phyloP scores from a whole-genome alignment of 2,888 invertebrate species.

The Pandemis heparana region DNA sequence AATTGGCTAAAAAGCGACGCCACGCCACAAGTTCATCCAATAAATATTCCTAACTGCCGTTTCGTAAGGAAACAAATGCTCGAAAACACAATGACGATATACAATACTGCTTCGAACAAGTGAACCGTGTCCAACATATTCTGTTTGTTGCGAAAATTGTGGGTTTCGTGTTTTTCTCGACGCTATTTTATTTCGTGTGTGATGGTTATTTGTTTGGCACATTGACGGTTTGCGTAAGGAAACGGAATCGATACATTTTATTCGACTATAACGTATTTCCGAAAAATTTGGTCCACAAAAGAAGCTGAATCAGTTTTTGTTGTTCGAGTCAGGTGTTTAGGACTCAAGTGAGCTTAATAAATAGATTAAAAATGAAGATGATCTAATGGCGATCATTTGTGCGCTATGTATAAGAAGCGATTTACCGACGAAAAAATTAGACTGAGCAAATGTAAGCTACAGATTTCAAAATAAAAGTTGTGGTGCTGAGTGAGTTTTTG shows the following conservation, averaged over 20 bases:
- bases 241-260: slow-evolving; percentile 24
- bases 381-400: too few relatives aligned
- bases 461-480: too few relatives aligned
- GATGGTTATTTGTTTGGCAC: slow-evolving; percentile 51
- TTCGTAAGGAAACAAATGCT: slow-evolving; percentile 83
- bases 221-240: slow-evolving; percentile 40
- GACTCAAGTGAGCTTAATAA: too few relatives aligned
- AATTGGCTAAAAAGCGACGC: slow-evolving; percentile 80
- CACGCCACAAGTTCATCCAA: slow-evolving; percentile 81
- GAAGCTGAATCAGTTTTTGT: too few relatives aligned
- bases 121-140: slow-evolving; percentile 81
- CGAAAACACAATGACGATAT: slow-evolving; percentile 81
- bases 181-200: slow-evolving; percentile 55
- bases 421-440: too few relatives aligned
- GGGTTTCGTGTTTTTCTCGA: slow-evolving; percentile 67
- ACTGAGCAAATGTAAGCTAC: too few relatives aligned
- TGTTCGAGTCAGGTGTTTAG: too few relatives aligned
- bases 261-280: slow-evolving; percentile 1
- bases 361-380: too few relatives aligned
- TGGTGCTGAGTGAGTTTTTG: too few relatives aligned
- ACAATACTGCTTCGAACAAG: slow-evolving; percentile 77
- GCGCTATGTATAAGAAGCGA: too few relatives aligned
- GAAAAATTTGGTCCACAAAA: background rate
- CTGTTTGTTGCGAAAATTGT: slow-evolving; percentile 76
- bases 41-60: slow-evolving; percentile 84